Base-by-base conservation (phyloP, 2,888 invertebrate genomes). In the Acleris laterana region DNA sequence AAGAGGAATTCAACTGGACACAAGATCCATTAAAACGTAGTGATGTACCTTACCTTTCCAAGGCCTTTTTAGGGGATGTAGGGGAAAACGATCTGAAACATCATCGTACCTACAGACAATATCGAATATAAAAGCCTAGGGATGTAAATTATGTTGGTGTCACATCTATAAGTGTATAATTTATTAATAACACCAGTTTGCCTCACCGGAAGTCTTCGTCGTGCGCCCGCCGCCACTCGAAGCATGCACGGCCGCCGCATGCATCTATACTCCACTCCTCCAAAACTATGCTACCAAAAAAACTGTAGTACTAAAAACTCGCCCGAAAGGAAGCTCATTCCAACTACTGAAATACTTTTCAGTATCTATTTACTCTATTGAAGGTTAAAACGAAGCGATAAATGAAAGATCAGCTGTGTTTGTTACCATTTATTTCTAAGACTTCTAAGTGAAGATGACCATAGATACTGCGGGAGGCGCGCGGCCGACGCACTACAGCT, bases 341-440 rank as follows among this genome's bases (percentile, higher is more conserved):
- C 77, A 81, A 63, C 86, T 88, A 88, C 85, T 62, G 65, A 65
- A 60, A 60, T 63, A 61, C 66, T 66, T 52, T 38, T 38, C 65
- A 66, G 64, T 65, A 60, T 53, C 62, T 62, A 62, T 62, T 55
- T 65, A 65, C 65, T 55, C 66, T 62, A 66, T 66, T 25, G 66
- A 66, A 66, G 66, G 66, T 59, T 71, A 70, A 77, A 78, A 74
- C 76, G 75, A 92, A 92, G 91, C 91, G 87, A 85, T 85, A 91
- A 92, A 91, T 92, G 88, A 92, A 92, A 92, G 85, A 90, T 83
- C 91, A 81, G 87, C 89, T 88, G 88, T 90, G 89, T 90, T 87
- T 87, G 83, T 90, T 86, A 91, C 88, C 89, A 87, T 89, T 87
- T 90, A 88, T 89, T 88, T 85, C 88, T 90, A 89, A 88, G 82